Base-by-base conservation (phyloP, 2,888 invertebrate species). In the Ophonus ardosiacus region DNA sequence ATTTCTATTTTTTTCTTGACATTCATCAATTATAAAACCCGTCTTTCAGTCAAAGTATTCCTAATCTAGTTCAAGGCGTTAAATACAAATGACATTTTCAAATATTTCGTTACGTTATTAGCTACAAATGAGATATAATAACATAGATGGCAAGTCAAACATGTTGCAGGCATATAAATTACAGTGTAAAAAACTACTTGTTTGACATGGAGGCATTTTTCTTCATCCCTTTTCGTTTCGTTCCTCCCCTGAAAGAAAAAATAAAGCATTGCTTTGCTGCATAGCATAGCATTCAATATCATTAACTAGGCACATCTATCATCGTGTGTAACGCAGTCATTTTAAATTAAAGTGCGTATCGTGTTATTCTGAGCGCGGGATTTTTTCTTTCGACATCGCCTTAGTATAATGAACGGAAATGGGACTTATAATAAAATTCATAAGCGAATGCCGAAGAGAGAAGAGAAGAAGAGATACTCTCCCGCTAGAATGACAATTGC, bases 341-440 rank as follows among this genome's bases (percentile, higher is more conserved):
- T 59, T 79, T 61, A 59, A 79, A 79, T 79, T 79, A 79, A 79
- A 79, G 79, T 79, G 79, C 61, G 61, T 79, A 79, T 61, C 61
- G 61, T 59, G 79, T 79, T 74, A 74, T 40, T 57, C 17, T 57
- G 57, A 1, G 31, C 38, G 78, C 43, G 21, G 17, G 15, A 78
- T 78, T 81, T 80, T 63, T 81, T 81, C 21, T 51, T 65, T 81
- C 81, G 38, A 81, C 61, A 81, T 74, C 71, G 71, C 71, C 43
- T 10, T 57, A 24, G 78, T 78, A 81, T 63, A 63, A 81, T 81
- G 81, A 81, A 81, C 81, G 81, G 81, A 81, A 81, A 81, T 81
- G 81, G 61, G 81, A 81, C 24, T 81, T 81, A 81, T 81, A 81
- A 81, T 81, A 81, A 81, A 81, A 80, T 80, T 80, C 80, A 80